phyloP scores from a whole-genome alignment of 2,113 vertebrate genomes.

The Donacobius atricapilla region DNA sequence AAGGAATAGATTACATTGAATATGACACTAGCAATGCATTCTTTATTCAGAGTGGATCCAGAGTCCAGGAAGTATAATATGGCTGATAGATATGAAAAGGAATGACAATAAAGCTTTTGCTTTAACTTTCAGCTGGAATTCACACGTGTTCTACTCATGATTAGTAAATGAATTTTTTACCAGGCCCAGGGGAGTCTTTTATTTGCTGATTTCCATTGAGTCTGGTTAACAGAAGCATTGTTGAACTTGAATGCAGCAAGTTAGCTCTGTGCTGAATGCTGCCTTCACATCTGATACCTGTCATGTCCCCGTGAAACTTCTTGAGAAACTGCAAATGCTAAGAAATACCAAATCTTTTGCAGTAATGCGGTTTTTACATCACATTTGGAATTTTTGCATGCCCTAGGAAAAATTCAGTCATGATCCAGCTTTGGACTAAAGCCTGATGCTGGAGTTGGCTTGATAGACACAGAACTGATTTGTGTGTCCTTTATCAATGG shows the following conservation, averaged over 20 bases:
- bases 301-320: neutral
- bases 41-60: neutral
- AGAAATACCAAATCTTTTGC: neutral
- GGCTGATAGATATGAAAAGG: neutral
- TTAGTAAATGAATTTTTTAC: neutral
- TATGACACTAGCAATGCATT: neutral
- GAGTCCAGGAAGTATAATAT: neutral
- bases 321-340: neutral
- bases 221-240: neutral
- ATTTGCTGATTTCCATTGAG: neutral
- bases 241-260: neutral
- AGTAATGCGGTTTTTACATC: neutral
- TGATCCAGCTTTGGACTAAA: neutral
- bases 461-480: neutral
- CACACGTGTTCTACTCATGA: neutral
- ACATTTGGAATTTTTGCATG: neutral
- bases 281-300: neutral
- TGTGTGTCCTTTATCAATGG: neutral
- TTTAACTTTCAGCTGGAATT: neutral
- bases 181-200: neutral
- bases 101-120: neutral
- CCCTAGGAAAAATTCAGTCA: neutral
- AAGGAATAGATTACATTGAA: neutral
- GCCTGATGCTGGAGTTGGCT: neutral
- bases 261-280: neutral